Evolutionary conservation across 2,888 invertebrate genomes (phyloP).

Genomic region (Spodoptera littoralis): DNA sequence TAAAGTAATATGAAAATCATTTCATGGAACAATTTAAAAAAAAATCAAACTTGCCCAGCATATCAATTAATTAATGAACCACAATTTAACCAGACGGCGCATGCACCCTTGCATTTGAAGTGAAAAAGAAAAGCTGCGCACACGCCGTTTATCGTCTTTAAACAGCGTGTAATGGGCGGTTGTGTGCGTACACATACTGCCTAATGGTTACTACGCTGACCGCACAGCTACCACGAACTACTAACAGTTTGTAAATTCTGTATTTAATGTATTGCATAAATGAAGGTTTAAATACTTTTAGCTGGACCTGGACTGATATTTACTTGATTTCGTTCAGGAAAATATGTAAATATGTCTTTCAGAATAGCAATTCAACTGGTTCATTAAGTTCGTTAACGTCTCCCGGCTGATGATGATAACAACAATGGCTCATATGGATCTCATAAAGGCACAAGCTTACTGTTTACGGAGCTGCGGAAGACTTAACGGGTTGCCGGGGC

Average conservation of each 20-base stretch:
- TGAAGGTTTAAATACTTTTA: too few relatives aligned
- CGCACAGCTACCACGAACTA: conserved; percentile 40
- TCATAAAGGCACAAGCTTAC: too few relatives aligned
- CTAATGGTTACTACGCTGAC: conserved; percentile 43
- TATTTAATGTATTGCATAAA: background rate
- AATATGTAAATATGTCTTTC: too few relatives aligned
- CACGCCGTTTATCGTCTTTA: conserved; percentile 48
- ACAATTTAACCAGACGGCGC: conserved; percentile 6
- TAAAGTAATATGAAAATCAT: too few relatives aligned
- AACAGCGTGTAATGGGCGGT: conserved; percentile 57
- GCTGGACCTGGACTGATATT: background rate
- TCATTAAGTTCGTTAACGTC: too few relatives aligned
- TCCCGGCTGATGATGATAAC: too few relatives aligned
- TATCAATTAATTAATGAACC: conserved; percentile 1
- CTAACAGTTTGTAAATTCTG: conserved; percentile 2
- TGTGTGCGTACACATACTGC: conserved; percentile 33
- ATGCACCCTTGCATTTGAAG: conserved; percentile 13
- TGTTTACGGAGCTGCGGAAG: too few relatives aligned
- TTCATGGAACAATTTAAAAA: background rate
- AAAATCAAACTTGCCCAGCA: background rate
- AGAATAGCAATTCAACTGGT: too few relatives aligned
- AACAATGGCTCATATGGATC: too few relatives aligned
- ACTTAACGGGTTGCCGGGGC: too few relatives aligned
- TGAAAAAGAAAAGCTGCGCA: conserved; percentile 48
- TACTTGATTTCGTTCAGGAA: too few relatives aligned